A percentile compares a stretch with the other conserved stretches of the same genome.
These are phyloP conservation scores for Rana temporaria DNA, from an alignment of 2,113 vertebrate genomes.

Conservation along the genomic window DNA sequence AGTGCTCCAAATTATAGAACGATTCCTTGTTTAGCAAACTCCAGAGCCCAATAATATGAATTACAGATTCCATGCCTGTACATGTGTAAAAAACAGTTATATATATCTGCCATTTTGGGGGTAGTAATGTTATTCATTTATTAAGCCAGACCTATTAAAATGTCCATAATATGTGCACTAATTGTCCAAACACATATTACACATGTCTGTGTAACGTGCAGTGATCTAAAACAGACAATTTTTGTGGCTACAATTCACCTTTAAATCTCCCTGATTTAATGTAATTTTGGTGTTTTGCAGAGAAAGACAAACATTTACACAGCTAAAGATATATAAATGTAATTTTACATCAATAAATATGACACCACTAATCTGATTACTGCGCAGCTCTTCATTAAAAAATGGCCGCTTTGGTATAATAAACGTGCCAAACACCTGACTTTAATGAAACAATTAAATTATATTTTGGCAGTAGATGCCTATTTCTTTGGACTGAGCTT, in stretches of 20 bases:
- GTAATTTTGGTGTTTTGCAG: background rate
- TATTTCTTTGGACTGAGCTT: slow-evolving; percentile 27
- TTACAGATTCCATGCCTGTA: background rate
- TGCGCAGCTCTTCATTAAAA: slow-evolving; percentile 42
- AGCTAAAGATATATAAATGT: slow-evolving; percentile 31
- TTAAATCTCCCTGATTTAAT: background rate
- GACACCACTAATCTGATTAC: slow-evolving; percentile 52
- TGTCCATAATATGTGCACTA: background rate
- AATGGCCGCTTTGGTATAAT: slow-evolving; percentile 11
- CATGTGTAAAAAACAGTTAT: background rate
- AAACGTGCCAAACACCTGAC: slow-evolving; percentile 55
- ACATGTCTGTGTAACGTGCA: background rate
- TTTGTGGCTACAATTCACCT: slow-evolving; percentile 1
- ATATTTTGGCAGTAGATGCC: slow-evolving; percentile 34
- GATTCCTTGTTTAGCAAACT: too few species aligned
- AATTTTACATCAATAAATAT: slow-evolving; percentile 47
- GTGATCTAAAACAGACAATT: background rate
- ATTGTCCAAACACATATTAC: background rate
- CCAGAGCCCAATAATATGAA: background rate
- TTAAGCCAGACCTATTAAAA: too few species aligned
- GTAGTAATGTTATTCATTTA: too few species aligned
- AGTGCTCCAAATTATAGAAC: too few species aligned
- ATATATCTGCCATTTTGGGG: too few species aligned
- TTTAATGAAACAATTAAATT: slow-evolving; percentile 49
- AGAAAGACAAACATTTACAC: background rate